phyloP scores from a whole-genome alignment of 1,140 invertebrate species.

The Triops longicaudatus region DNA sequence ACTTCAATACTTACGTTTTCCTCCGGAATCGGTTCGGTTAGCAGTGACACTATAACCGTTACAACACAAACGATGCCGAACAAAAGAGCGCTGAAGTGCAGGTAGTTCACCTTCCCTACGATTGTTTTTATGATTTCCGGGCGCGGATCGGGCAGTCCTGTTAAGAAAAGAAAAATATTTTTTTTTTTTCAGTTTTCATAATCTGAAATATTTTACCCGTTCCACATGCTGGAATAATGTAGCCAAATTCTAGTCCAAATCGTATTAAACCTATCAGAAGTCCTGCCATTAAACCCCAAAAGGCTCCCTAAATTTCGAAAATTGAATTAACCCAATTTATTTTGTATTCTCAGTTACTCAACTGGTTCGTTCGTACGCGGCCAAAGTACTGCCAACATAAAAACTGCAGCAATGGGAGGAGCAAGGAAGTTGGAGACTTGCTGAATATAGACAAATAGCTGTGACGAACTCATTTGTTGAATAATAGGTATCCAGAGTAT shows the following conservation, averaged over 20 bases:
- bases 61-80: conserved; percentile 40
- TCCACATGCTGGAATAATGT: conserved; percentile 38
- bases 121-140: conserved; percentile 38
- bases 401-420: conserved; percentile 48
- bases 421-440: conserved; percentile 46
- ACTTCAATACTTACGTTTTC: conserved; percentile 36
- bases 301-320: conserved; percentile 41
- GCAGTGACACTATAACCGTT: conserved; percentile 39
- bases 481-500: conserved; percentile 50
- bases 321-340: not conserved
- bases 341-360: conserved; percentile 1
- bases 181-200: too few relatives aligned
- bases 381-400: conserved; percentile 45
- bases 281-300: conserved; percentile 44
- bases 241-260: conserved; percentile 41
- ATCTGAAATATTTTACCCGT: conserved; percentile 34
- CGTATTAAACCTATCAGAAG: conserved; percentile 41
- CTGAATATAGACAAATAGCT: conserved; percentile 50
- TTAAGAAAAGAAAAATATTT: not conserved
- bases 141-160: conserved; percentile 32
- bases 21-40: conserved; percentile 40
- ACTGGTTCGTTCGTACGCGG: conserved; percentile 46
- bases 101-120: conserved; percentile 44
- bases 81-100: conserved; percentile 43
- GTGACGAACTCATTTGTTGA: conserved; percentile 39